Conservation (phyloP, 2,797 vertebrate genomes). For the Gymnodraco acuticeps region DNA sequence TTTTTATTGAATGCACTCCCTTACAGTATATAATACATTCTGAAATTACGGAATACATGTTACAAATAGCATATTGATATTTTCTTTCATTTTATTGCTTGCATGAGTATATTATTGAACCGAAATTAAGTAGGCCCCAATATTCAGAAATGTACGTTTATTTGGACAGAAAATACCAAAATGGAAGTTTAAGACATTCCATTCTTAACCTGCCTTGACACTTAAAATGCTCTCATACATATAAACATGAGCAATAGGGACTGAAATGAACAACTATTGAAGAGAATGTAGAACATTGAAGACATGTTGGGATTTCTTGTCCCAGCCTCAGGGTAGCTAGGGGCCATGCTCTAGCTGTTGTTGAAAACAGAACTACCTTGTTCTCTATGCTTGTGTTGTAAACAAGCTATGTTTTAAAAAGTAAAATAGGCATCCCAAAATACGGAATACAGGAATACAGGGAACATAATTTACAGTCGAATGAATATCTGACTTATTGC, state of each 20-base stretch:
- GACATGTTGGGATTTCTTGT: too few relatives aligned
- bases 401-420: too few relatives aligned
- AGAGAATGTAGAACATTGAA: too few relatives aligned
- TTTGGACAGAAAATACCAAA: slow-evolving; percentile 1
- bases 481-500: background rate
- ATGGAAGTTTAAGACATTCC: background rate
- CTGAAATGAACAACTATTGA: background rate
- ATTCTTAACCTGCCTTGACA: background rate
- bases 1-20: background rate
- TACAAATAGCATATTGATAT: background rate
- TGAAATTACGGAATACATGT: background rate
- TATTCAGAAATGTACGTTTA: background rate
- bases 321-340: too few relatives aligned
- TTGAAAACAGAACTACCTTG: too few relatives aligned
- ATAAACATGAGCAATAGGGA: background rate
- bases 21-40: background rate
- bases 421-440: too few relatives aligned
- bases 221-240: background rate
- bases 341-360: too few relatives aligned
- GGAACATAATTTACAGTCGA: too few relatives aligned
- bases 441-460: too few relatives aligned
- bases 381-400: too few relatives aligned
- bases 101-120: background rate
- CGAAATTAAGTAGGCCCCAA: background rate
- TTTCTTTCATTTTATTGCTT: background rate